Evolutionary conservation across 2,888 invertebrate genomes (phyloP), one percentile per base, ranked within the genome.

Genomic region (Caenorhabditis uteleia): DNA sequence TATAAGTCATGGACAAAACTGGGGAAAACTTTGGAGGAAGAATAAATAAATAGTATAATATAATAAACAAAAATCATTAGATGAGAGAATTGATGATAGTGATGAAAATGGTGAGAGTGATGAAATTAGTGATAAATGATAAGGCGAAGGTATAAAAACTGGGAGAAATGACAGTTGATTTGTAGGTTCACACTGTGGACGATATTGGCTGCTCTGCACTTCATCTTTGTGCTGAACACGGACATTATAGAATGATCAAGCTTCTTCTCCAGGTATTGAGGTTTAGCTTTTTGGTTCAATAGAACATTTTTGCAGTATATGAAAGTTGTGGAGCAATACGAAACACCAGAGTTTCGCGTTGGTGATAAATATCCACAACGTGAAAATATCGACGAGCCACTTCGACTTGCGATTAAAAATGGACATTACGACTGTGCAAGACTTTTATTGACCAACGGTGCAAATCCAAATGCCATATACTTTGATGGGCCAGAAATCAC

Each of bases 141-240:
- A n/a, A n/a, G n/a, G n/a, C n/a, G n/a, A n/a, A n/a, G 59, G 50
- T 20, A 53, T 21, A 43, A 38, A 38, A 23, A 25, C 33, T 45
- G 54, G n/a, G n/a, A 56, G 34, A 38, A 51, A 50, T 33, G 8
- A 25, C 34, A 31, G 16, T 16, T 5, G n/a, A 27, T 44, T 44
- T 57, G 4, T 73, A 84, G 73, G 92, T 85, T 2, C 91, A 7
- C 89, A 91, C 75, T 89, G 91, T 82, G 89, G 82, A 82, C 61
- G 78, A 79, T 82, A 91, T 92, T 75, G 94, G 93, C 0, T 93
- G 93, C 84, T 91, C 92, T 56, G 91, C 93, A 0, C 85, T 94
- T 40, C 94, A 94, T 85, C 87, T 94, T 12, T 91, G 91, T n/a
- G 91, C 93, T 0, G 91, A 93, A 77, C 83, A 84, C 62, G 86